Conservation (phyloP, 2,888 invertebrate species). For the Hemistola chrysoprasaria region DNA sequence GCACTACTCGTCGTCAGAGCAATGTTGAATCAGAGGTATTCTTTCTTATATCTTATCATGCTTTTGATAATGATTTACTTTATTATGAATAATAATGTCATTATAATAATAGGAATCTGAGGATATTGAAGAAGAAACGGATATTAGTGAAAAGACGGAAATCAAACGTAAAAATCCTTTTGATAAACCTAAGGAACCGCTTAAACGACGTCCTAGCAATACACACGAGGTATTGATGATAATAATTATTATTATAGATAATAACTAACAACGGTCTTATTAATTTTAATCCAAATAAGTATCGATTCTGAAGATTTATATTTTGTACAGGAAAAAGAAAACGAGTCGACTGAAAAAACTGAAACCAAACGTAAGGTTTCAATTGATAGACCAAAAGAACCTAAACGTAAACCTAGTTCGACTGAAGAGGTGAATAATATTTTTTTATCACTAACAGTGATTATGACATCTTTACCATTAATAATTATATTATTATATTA, state of each 20-base stretch:
- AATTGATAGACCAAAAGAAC: constrained; percentile 34
- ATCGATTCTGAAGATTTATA: too few relatives aligned
- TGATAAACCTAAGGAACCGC: constrained; percentile 41
- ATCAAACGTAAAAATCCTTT: constrained; percentile 39
- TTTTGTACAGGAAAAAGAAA: constrained; percentile 33
- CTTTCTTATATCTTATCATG: neutral
- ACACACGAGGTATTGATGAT: constrained; percentile 40
- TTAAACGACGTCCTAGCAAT: constrained; percentile 43
- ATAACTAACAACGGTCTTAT: too few relatives aligned
- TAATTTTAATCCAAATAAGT: neutral
- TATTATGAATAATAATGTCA: constrained; percentile 8
- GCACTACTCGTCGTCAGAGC: constrained; percentile 42
- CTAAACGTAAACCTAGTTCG: constrained; percentile 37
- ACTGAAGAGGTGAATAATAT: constrained; percentile 36
- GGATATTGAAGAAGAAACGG: constrained; percentile 39
- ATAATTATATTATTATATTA: too few relatives aligned
- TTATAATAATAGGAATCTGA: constrained; percentile 42
- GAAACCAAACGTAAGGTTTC: constrained; percentile 40
- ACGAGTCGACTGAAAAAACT: constrained; percentile 32
- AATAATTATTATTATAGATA: neutral
- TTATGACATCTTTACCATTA: neutral
- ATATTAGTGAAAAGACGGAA: constrained; percentile 37
- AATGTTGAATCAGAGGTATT: constrained; percentile 49
- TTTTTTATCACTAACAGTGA: neutral
- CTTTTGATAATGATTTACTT: neutral